Evolutionary conservation across 2,888 invertebrate species (phyloP).

Genomic region (Meiosimyza platycephala): DNA sequence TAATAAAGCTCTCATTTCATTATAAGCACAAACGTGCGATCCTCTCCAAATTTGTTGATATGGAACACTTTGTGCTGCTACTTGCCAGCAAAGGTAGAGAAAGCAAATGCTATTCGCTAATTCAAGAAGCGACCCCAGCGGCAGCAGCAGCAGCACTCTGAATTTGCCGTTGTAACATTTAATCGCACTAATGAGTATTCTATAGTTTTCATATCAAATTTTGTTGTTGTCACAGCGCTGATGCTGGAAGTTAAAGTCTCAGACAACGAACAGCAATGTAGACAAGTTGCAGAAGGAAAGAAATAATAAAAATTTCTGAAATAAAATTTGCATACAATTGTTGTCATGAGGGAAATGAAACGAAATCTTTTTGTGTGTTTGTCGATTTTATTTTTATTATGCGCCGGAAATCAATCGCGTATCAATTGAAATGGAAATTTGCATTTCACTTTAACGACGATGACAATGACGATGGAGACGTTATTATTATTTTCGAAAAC

Average conservation of each 20-base stretch:
- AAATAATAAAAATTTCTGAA: not conserved
- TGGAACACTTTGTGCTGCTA: not conserved
- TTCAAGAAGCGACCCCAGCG: constrained; percentile 2
- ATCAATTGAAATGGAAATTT: constrained; percentile 33
- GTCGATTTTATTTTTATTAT: constrained; percentile 19
- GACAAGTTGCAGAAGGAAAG: not conserved
- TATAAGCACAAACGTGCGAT: too few relatives aligned
- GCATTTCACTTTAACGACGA: constrained; percentile 22
- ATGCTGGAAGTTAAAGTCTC: not conserved
- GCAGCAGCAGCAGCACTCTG: not conserved
- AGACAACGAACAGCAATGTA: not conserved
- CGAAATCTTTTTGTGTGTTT: constrained; percentile 17
- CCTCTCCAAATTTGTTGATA: too few relatives aligned
- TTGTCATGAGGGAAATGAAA: constrained; percentile 4
- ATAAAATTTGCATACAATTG: constrained; percentile 34
- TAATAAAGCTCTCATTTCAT: not conserved
- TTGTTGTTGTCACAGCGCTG: not conserved
- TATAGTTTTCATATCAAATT: not conserved
- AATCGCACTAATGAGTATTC: constrained; percentile 25
- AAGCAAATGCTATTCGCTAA: constrained; percentile 15
- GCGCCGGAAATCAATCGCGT: constrained; percentile 31
- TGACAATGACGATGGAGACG: not conserved
- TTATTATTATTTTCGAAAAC: too few relatives aligned
- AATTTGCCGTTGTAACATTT: constrained; percentile 16
- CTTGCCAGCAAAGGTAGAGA: not conserved